phyloP scores from a whole-genome alignment of 1,140 invertebrate species.

The silkworm (Bombyx mori) region ASM3026992v2 NC_085110.1:11396501-11397000 shows the following conservation, averaged over 20 bases:
- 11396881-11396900: too few species aligned
- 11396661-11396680: constrained; percentile 83
- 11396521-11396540: too few species aligned
- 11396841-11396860: too few species aligned
- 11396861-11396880: too few species aligned
- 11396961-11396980: too few species aligned
- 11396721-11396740: constrained; percentile 93
- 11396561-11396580: background rate
- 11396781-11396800: constrained; percentile 96
- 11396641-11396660: constrained; percentile 89
- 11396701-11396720: constrained; percentile 90
- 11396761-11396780: constrained; percentile 94
- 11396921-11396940: too few species aligned
- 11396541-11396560: background rate
- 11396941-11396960: too few species aligned
- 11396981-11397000: too few species aligned
- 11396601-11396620: constrained; percentile 79
- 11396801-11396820: constrained; percentile 72
- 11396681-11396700: constrained; percentile 95
- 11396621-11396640: constrained; percentile 94
- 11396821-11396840: background rate
- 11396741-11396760: constrained; percentile 92
- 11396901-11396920: too few species aligned
- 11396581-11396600: constrained; percentile 65
- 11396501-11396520: too few species aligned